Evolutionary conservation across 1,140 invertebrate genomes (phyloP), one percentile per base, ranked within the genome.

Genomic region (Liolophura sinensis): DNA sequence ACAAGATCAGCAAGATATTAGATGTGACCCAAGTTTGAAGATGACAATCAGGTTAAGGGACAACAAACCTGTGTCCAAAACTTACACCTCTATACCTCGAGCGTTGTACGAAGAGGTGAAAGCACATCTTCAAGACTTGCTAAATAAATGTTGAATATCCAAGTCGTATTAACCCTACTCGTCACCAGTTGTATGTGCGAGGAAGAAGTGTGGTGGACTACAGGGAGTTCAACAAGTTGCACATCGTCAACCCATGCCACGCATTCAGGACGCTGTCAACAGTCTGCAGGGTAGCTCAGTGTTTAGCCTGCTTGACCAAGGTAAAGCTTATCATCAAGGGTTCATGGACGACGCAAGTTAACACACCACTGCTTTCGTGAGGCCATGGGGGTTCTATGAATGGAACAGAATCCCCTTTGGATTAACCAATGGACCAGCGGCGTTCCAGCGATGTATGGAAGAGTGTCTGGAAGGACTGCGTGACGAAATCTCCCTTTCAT

Each of bases 311-410:
- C 54, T 78, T 5, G 74, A 78, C 56, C 64, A 77, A 51, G 65
- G 60, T 24, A 54, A 46, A 14, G 80, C 78, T 0, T 84, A 75
- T 60, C 79, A 81, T 78, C 85, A 86, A 62, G 69, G 86, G 0
- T 65, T 67, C 46, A 62, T 88, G 7, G 60, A 81, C n/a, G 69
- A 70, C 62, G 55, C 27, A 22, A 67, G 70, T 58, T 67, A 68
- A 24, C 47, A 70, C 22, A 70, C 65, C 25, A 72, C 72, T 48
- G 72, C 68, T 15, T 72, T 76, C 51, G 63, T 70, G 12, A 66
- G 63, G 15, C 65, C 68, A 16, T 31, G 68, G 11, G 72, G 68
- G 20, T 68, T 76, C 18, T 73, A 60, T 22, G 65, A 73, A 48
- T 73, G 68, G 22, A 70, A 62, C 5, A 20, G 67, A 18, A 63